Conservation (phyloP, 2,113 vertebrate genomes). For the Cepphus grylle region DNA sequence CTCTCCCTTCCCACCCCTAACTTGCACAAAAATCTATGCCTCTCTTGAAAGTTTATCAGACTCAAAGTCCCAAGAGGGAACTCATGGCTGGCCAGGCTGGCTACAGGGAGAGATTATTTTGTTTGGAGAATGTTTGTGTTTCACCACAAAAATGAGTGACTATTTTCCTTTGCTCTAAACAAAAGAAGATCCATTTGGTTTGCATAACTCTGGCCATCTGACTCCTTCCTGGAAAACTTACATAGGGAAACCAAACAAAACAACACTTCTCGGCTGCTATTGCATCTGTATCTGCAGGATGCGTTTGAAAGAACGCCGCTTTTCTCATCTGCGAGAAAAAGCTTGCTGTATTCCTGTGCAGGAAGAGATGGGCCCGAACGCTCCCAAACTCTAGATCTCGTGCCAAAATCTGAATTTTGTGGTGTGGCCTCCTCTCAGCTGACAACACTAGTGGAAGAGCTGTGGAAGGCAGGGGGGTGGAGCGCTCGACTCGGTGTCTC, state of each 20-base stretch:
- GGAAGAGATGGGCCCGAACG: neutral
- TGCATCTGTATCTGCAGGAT: neutral
- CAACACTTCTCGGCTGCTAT: neutral
- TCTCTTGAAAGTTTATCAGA: neutral
- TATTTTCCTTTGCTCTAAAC: conserved; percentile 50
- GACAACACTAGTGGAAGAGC: neutral
- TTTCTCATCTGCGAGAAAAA: neutral
- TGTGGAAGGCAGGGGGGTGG: neutral
- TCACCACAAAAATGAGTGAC: conserved; percentile 65
- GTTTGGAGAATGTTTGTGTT: conserved; percentile 59
- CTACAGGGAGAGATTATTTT: conserved; percentile 30
- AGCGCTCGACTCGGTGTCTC: accelerated
- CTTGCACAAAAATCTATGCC: neutral
- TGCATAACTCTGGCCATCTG: conserved; percentile 65
- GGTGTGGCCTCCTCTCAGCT: neutral
- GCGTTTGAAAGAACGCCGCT: neutral
- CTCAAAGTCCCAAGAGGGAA: neutral
- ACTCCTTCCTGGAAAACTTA: conserved; percentile 66
- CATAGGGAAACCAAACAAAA: conserved; percentile 24
- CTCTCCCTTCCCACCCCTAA: neutral
- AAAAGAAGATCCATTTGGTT: conserved; percentile 68
- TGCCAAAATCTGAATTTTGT: neutral
- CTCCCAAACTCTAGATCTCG: neutral
- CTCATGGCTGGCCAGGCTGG: conserved; percentile 38
- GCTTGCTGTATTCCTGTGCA: neutral